These are phyloP conservation scores for Phytoseiulus persimilis DNA, from an alignment of 2,888 invertebrate genomes.

Conservation along the genomic window DNA sequence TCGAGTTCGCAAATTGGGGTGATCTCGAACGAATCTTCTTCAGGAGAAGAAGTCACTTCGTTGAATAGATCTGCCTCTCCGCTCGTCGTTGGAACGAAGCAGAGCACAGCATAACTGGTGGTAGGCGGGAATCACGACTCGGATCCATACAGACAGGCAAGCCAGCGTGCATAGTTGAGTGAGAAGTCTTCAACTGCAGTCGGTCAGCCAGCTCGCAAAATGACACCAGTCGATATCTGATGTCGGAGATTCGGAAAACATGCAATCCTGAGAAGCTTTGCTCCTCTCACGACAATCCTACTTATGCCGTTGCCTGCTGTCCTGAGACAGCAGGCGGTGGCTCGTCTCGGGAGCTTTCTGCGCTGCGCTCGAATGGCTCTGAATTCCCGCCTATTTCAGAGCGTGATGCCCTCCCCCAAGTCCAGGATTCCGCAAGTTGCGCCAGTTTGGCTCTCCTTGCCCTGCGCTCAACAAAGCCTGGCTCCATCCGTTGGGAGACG, in stretches of 20 bases:
- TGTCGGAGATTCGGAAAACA: not conserved
- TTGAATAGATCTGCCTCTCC: not conserved
- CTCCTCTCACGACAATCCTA: too few relatives aligned
- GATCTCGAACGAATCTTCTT: not conserved
- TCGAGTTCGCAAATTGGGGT: not conserved
- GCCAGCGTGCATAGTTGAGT: not conserved
- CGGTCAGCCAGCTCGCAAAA: not conserved
- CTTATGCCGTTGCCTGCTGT: too few relatives aligned
- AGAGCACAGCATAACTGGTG: not conserved
- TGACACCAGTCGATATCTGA: not conserved
- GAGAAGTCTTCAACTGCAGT: not conserved
- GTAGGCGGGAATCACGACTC: not conserved
- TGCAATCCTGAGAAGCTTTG: not conserved
- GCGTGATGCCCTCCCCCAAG: too few relatives aligned
- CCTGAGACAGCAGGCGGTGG: too few relatives aligned
- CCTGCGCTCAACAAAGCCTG: too few relatives aligned
- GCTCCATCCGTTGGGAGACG: too few relatives aligned
- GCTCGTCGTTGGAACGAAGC: not conserved
- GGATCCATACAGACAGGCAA: not conserved
- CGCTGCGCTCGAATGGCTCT: too few relatives aligned
- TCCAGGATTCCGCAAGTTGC: too few relatives aligned
- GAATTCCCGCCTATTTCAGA: too few relatives aligned
- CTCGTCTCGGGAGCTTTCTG: too few relatives aligned
- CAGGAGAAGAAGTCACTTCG: not conserved
- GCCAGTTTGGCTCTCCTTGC: too few relatives aligned